Conservation (phyloP, 2,113 vertebrate genomes). For the Camelus bactrianus region DNA sequence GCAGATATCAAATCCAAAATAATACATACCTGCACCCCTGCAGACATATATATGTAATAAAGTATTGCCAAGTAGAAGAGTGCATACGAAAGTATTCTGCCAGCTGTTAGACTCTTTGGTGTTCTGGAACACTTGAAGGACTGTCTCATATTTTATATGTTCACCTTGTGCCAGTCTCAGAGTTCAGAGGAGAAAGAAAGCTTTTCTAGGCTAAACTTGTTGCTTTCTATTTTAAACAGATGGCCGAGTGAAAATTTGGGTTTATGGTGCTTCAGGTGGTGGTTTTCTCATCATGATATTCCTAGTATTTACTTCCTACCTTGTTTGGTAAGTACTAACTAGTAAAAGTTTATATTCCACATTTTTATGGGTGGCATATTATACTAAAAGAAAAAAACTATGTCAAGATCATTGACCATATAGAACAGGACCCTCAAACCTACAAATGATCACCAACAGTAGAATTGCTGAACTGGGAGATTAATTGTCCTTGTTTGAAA, state of each 20-base stretch:
- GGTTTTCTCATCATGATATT: slow-evolving; percentile 95
- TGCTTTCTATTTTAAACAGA: slow-evolving; percentile 89
- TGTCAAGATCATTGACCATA: background rate
- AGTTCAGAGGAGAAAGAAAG: slow-evolving; percentile 22
- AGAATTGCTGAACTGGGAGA: background rate
- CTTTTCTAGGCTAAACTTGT: slow-evolving; percentile 47
- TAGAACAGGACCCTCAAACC: background rate
- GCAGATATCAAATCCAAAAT: background rate
- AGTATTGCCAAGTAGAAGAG: background rate
- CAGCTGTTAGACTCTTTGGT: background rate
- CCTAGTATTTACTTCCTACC: slow-evolving; percentile 94
- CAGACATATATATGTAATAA: background rate
- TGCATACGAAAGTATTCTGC: background rate
- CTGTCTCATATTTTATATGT: background rate
- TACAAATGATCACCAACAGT: background rate
- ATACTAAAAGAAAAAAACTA: background rate
- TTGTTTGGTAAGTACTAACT: slow-evolving; percentile 94
- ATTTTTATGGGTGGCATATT: background rate
- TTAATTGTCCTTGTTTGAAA: background rate
- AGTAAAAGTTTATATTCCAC: background rate
- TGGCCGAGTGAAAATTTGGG: slow-evolving; percentile 97
- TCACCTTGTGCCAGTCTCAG: background rate
- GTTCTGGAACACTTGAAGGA: background rate
- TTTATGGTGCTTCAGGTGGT: slow-evolving; percentile 95
- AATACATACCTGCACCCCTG: background rate